Conservation (phyloP, 2,113 vertebrate genomes). For the Daboia siamensis region DNA sequence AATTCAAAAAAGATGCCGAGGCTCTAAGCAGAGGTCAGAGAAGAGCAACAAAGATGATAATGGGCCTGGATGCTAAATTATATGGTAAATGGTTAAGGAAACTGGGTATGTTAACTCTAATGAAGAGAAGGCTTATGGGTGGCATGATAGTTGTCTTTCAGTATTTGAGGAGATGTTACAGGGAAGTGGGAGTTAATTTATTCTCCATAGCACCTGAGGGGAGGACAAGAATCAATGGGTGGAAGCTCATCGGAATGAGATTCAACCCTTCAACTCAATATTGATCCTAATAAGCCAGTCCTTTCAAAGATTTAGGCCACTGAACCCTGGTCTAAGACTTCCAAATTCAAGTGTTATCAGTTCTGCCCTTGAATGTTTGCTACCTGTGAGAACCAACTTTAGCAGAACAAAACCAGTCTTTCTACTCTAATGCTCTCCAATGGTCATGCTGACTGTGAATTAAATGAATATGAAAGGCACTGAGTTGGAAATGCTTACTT, state of each 20-base stretch:
- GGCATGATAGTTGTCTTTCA: not conserved
- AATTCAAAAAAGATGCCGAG: not conserved
- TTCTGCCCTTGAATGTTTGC: not conserved
- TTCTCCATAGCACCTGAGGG: not conserved
- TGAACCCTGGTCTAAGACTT: constrained; percentile 34
- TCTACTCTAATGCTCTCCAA: not conserved
- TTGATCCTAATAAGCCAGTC: constrained; percentile 27
- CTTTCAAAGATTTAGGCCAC: constrained; percentile 46
- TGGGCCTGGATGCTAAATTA: not conserved
- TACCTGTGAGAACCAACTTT: constrained; percentile 16
- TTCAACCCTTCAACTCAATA: constrained; percentile 10
- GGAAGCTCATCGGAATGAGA: not conserved
- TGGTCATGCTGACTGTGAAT: not conserved
- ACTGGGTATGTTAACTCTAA: not conserved
- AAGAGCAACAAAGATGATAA: not conserved
- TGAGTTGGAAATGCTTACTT: not conserved
- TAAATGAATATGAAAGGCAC: not conserved
- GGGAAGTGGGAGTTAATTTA: not conserved
- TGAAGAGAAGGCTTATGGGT: not conserved
- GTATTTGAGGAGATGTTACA: not conserved
- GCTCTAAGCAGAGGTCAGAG: too few relatives aligned
- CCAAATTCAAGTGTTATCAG: constrained; percentile 31
- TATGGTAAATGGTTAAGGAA: not conserved
- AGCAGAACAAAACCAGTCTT: not conserved
- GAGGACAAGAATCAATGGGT: constrained; percentile 4